A percentile compares a stretch with the other conserved stretches of the same genome.
Conservation (phyloP, 2,888 invertebrate species). For the Corbicula japonica region DNA sequence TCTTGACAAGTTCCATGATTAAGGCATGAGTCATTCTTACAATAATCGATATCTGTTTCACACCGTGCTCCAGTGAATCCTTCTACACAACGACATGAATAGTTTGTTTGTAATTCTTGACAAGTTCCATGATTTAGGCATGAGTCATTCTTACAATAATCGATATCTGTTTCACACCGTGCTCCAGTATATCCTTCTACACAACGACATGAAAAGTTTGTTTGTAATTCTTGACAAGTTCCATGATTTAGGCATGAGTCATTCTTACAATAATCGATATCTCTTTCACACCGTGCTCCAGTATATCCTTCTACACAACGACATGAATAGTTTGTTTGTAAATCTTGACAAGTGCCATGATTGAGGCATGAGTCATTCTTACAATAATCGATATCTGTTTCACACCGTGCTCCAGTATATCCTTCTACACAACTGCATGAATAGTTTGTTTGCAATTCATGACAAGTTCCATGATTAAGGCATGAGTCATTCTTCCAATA, state of each 20-base stretch:
- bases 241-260: conserved; percentile 7
- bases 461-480: neutral
- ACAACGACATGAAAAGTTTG: neutral
- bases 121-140: conserved; percentile 1
- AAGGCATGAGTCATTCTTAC: no score
- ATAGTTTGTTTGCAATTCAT: neutral
- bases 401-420: neutral
- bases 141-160: neutral
- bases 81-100: neutral
- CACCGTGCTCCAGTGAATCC: conserved; percentile 4
- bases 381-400: no score
- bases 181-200: neutral
- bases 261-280: neutral
- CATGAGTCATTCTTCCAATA: neutral
- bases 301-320: neutral
- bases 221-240: neutral
- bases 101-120: no score
- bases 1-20: no score
- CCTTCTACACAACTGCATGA: neutral
- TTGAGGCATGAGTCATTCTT: no score
- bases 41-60: no score
- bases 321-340: no score
- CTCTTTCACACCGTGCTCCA: conserved; percentile 2
- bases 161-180: neutral
- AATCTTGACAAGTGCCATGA: no score